These are phyloP conservation scores for Alviniconcha marisindica DNA, from an alignment of 1,140 invertebrate species.

Conservation along the genomic window DNA sequence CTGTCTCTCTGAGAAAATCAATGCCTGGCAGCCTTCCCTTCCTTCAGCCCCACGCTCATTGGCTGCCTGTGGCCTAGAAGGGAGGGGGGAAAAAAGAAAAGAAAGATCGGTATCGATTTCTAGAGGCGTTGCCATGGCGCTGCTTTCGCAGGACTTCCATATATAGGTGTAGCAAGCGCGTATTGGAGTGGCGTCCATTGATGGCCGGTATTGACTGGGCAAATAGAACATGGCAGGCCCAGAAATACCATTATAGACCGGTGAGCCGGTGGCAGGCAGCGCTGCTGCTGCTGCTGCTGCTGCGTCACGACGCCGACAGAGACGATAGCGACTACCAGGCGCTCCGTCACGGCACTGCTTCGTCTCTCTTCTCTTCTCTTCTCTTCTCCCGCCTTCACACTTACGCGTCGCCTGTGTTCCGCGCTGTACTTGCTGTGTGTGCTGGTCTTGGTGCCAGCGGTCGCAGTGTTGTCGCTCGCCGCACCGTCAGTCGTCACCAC, in stretches of 20 bases:
- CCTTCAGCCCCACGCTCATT: background rate
- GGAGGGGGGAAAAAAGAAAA: too few species aligned
- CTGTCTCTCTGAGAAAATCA: slow-evolving; percentile 19
- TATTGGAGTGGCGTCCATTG: slow-evolving; percentile 33
- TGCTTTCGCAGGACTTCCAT: slow-evolving; percentile 41
- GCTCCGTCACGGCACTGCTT: too few species aligned
- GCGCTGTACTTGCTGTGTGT: too few species aligned
- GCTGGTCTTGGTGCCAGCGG: too few species aligned
- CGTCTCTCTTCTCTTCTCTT: too few species aligned
- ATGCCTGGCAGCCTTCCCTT: background rate
- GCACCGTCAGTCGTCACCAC: too few species aligned
- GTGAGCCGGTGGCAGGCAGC: background rate
- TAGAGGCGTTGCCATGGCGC: slow-evolving; percentile 29
- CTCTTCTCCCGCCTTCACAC: too few species aligned
- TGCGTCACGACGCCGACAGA: too few species aligned
- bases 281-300: background rate
- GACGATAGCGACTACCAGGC: too few species aligned
- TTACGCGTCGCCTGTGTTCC: too few species aligned
- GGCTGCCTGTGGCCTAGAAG: slow-evolving; percentile 17
- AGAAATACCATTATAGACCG: slow-evolving; percentile 34
- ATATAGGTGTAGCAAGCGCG: slow-evolving; percentile 34
- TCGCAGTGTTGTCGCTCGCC: too few species aligned
- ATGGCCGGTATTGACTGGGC: slow-evolving; percentile 35
- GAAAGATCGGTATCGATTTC: slow-evolving; percentile 8
- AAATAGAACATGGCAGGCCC: slow-evolving; percentile 38